Evolutionary conservation across 2,113 vertebrate species (phyloP).

Genomic region (Psittacus erithacus): DNA sequence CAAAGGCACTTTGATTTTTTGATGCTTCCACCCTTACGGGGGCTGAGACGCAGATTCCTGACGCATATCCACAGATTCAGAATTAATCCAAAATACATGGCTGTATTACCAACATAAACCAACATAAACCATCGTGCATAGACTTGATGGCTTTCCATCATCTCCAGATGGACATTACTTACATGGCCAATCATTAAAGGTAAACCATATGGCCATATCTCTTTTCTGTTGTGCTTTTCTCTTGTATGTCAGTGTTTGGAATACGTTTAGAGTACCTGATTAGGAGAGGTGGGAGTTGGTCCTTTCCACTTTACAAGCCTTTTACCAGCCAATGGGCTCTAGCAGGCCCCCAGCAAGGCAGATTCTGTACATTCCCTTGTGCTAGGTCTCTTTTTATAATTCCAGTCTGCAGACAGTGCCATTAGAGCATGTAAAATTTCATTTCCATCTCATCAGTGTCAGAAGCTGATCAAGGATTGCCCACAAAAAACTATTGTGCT

Average conservation of each 20-base stretch:
- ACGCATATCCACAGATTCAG: neutral
- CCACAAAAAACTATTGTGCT: conserved; percentile 45
- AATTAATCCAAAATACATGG: neutral
- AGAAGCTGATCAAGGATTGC: conserved; percentile 69
- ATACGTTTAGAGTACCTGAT: neutral
- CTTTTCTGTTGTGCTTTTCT: neutral
- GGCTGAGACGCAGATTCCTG: neutral
- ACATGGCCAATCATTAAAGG: neutral
- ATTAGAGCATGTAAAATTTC: conserved; percentile 71
- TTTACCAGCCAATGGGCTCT: neutral
- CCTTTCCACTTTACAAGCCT: neutral
- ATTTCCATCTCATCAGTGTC: conserved; percentile 68
- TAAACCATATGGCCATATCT: neutral
- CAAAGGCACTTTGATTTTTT: neutral
- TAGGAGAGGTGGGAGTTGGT: neutral
- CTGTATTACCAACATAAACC: neutral
- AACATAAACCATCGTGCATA: neutral
- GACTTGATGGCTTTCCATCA: neutral
- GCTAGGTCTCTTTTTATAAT: conserved; percentile 2
- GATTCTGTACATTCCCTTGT: neutral
- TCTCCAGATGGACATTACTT: conserved; percentile 9
- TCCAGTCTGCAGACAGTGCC: conserved; percentile 33
- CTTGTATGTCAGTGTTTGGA: neutral
- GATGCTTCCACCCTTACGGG: neutral
- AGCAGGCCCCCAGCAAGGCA: neutral